Percentiles rank a stretch among this genome's conserved stretches.
These are phyloP conservation scores for Pseudomyrmex cubaensis DNA, from an alignment of 1,140 invertebrate genomes.

Conservation along the genomic window DNA sequence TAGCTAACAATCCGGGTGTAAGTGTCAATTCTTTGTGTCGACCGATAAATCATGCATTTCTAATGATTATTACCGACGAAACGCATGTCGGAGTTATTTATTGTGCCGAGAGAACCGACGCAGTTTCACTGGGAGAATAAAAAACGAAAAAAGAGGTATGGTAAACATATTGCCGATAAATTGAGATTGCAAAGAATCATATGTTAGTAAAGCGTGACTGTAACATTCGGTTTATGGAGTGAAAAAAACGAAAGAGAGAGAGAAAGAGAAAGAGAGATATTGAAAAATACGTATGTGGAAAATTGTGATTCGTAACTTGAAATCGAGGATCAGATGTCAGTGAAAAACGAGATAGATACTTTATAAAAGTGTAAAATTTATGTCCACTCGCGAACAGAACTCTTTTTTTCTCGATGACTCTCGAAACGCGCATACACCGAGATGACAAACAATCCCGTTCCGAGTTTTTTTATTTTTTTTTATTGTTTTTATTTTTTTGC, in stretches of 20 bases:
- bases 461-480: too few relatives aligned
- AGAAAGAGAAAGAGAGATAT: too few relatives aligned
- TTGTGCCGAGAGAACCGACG: background rate
- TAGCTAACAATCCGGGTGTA: constrained; percentile 1
- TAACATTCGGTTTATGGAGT: too few relatives aligned
- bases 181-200: background rate
- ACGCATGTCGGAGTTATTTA: background rate
- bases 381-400: too few relatives aligned
- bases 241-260: too few relatives aligned
- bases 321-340: too few relatives aligned
- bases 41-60: constrained; percentile 7
- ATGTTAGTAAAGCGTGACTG: background rate
- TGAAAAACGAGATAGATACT: background rate
- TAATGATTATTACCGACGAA: background rate
- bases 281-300: too few relatives aligned
- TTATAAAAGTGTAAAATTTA: background rate
- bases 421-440: too few relatives aligned
- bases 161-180: constrained; percentile 2
- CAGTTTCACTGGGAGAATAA: background rate
- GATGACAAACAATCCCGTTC: too few relatives aligned
- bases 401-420: too few relatives aligned
- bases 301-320: too few relatives aligned
- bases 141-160: background rate
- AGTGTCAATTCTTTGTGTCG: background rate
- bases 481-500: too few relatives aligned